Percentiles rank a stretch among this genome's conserved stretches.
Evolutionary conservation across 2,888 invertebrate genomes (phyloP).

Genomic region (Amphimallon solstitiale): DNA sequence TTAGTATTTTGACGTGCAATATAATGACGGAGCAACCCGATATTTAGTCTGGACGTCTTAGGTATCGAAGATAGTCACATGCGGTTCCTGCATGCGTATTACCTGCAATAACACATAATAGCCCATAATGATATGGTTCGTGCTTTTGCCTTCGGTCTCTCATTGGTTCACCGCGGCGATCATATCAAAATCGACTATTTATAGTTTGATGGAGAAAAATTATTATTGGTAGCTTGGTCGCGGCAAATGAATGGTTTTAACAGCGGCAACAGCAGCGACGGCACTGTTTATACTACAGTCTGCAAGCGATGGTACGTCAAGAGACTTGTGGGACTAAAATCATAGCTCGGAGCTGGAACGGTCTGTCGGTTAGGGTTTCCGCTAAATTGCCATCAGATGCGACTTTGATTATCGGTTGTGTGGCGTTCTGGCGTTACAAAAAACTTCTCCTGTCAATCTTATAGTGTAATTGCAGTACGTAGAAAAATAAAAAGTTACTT

Average conservation of each 20-base stretch:
- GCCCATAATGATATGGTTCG: conserved; percentile 64
- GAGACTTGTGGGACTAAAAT: conserved; percentile 59
- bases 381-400: conserved; percentile 60
- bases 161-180: conserved; percentile 60
- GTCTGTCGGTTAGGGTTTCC: conserved; percentile 37
- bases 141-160: conserved; percentile 55
- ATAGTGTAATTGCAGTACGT: not conserved
- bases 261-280: conserved; percentile 12
- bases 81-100: conserved; percentile 60
- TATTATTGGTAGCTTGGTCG: conserved; percentile 62
- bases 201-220: conserved; percentile 64
- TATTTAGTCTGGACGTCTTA: conserved; percentile 55
- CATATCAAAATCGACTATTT: conserved; percentile 63
- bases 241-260: conserved; percentile 58
- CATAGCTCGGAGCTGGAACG: conserved; percentile 55
- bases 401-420: conserved; percentile 61
- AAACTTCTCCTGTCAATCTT: not conserved
- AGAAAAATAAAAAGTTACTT: not conserved
- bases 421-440: conserved; percentile 1
- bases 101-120: conserved; percentile 65
- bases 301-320: conserved; percentile 50
- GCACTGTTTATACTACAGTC: conserved; percentile 14
- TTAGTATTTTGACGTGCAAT: conserved; percentile 58
- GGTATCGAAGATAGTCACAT: conserved; percentile 59
- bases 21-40: conserved; percentile 58